Evolutionary conservation across 2,888 invertebrate species (phyloP), one percentile per base, ranked within the genome.

Genomic region (Thumatha senex): DNA sequence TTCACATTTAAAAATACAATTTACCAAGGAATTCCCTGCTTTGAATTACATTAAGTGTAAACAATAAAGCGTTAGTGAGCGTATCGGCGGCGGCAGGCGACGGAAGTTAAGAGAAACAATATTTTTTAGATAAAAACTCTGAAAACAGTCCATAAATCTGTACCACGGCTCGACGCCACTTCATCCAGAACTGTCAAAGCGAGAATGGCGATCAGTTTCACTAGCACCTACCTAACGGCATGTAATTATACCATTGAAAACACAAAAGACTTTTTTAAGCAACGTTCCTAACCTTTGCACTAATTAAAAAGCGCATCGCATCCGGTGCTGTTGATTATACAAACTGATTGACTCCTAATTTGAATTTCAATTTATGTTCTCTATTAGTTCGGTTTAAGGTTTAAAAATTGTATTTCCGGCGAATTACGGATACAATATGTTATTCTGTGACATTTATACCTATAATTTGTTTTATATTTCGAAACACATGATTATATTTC

Each of bases 31-130:
- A 89, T 89, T 89, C 88, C 89, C 86, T 89, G 90, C 87, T 85
- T 89, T 86, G 90, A 91, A 90, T 91, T 87, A 88, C 86, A 90
- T 90, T 90, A 89, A 88, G 88, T 87, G 90, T 89, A 89, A 89
- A 90, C 89, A 89, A 89, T 89, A 86, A 87, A 88, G 82, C 81
- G 84, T 76, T 83, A 86, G 88, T 76, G 84, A 82, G 87, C 89
- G 89, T 89, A 89, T 90, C 89, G 84, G 79, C 76, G 67, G 82
- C 80, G 82, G 78, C 85, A 83, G 82, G 85, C 89, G 89, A 89
- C 90, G 91, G 90, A 91, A 89, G 87, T 82, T 67, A 74, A 88
- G 89, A 89, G 89, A 90, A 91, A 90, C 90, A 89, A 88, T 89
- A 86, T 89, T 88, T 88, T 89, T 88, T 86, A 88, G 89, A 90